Base-by-base conservation (phyloP, 2,888 invertebrate species). In the Bombylius major region DNA sequence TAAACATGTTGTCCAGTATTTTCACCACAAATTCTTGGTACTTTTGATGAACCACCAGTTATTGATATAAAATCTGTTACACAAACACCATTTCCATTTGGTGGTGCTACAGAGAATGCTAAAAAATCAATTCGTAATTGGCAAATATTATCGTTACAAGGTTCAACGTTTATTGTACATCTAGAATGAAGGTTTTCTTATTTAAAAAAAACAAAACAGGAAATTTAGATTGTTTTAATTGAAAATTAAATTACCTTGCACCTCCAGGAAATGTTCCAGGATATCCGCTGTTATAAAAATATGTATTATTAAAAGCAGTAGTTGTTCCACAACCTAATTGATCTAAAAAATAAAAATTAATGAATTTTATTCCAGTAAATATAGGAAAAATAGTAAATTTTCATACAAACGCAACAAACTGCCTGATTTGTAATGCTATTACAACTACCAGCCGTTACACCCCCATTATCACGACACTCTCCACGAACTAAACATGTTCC, bases 1-100 rank as follows among this genome's bases (percentile, higher is more conserved):
- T 85, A 89, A 34, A 89, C 78, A 64, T 87, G 86, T 69, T 89
- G 86, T 1, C 88, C 89, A 1, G 83, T 81, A 70, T 89, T 87
- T 67, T 87, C 86, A 0, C 91, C 91, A 67, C 91, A 92, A 58
- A 92, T 79, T 1, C 76, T 69, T 0, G 87, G 87, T 5, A 86
- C 80, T 7, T 76, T 70, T 0, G 84, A 82, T 56, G 83, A 82
- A 1, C 84, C 83, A 0, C 87, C 87, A 0, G 82, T 79, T 34
- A 89, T 77, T 5, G 82, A 78, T 59, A 92, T 74, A 5, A 82
- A 80, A 69, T 92, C 91, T 0, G 79, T 81, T 13, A 74, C 69
- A 66, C 90, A 91, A 52, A 76, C 74, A 3, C 91, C 89, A 68
- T 84, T 82, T 0, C 84, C 83, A 62, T 83, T 79, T 0, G 90